Conservation (phyloP, 1,140 invertebrate species). For the Lasaia peninsularis region DNA sequence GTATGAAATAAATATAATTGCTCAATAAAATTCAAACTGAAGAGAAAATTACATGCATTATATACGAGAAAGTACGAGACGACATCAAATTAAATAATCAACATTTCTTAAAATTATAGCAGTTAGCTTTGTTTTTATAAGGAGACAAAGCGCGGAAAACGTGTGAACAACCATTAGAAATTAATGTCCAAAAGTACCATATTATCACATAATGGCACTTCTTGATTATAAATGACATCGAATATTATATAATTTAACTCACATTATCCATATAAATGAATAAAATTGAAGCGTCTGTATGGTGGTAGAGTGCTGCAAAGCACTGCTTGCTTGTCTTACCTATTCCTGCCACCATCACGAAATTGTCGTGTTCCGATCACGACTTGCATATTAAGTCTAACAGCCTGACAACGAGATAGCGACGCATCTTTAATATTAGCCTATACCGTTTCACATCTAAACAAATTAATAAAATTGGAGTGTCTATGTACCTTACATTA, state of each 20-base stretch:
- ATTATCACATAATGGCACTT: neutral
- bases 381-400: too few species aligned
- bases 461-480: too few species aligned
- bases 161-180: constrained; percentile 18
- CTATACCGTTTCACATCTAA: too few species aligned
- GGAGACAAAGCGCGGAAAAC: constrained; percentile 31
- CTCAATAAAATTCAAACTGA: neutral
- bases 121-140: constrained; percentile 14
- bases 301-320: too few species aligned
- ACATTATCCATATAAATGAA: too few species aligned
- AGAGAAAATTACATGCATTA: constrained; percentile 10
- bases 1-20: neutral
- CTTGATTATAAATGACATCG: neutral
- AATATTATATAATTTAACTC: neutral
- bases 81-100: constrained; percentile 14
- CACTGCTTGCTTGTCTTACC: too few species aligned
- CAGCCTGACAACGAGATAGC: too few species aligned
- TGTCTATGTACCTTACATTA: too few species aligned
- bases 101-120: constrained; percentile 17
- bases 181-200: constrained; percentile 3
- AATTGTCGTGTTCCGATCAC: too few species aligned
- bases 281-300: too few species aligned
- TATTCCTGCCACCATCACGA: too few species aligned
- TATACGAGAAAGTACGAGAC: constrained; percentile 8
- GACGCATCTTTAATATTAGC: too few species aligned